Conservation (phyloP, 2,888 invertebrate genomes). For the Patella depressa region DNA sequence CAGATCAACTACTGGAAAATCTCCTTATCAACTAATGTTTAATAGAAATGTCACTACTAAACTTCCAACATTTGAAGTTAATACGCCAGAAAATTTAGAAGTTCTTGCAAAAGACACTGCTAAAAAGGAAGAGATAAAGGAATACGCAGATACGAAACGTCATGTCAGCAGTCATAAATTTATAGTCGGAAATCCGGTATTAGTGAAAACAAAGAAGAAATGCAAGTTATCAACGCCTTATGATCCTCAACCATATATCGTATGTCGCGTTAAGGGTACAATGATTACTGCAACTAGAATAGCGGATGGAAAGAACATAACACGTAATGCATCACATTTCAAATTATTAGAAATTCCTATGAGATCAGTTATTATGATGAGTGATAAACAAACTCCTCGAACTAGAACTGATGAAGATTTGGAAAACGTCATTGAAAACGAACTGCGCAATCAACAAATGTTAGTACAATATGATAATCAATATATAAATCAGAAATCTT, state of each 20-base stretch:
- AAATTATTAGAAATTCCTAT: neutral
- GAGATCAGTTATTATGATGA: too few relatives aligned
- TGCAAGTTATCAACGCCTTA: conserved; percentile 28
- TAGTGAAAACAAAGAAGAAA: conserved; percentile 16
- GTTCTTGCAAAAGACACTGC: conserved; percentile 14
- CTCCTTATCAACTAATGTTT: neutral
- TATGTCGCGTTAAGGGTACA: conserved; percentile 21
- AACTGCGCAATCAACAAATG: too few relatives aligned
- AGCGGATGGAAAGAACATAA: conserved; percentile 23
- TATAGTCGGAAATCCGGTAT: conserved; percentile 19
- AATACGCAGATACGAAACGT: conserved; percentile 22
- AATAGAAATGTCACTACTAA: neutral
- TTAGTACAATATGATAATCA: too few relatives aligned
- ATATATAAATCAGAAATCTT: too few relatives aligned
- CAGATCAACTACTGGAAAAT: neutral
- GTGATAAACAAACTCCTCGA: too few relatives aligned
- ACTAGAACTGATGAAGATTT: too few relatives aligned
- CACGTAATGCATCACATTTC: conserved; percentile 30
- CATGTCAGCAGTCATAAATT: neutral
- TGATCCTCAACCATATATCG: conserved; percentile 24
- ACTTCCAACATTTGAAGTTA: neutral
- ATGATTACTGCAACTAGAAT: conserved; percentile 23
- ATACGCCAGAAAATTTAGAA: neutral
- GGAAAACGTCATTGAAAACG: too few relatives aligned
- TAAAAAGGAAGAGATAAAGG: conserved; percentile 21